phyloP scores from a whole-genome alignment of 2,113 vertebrate genomes.

The Heliornis fulica region DNA sequence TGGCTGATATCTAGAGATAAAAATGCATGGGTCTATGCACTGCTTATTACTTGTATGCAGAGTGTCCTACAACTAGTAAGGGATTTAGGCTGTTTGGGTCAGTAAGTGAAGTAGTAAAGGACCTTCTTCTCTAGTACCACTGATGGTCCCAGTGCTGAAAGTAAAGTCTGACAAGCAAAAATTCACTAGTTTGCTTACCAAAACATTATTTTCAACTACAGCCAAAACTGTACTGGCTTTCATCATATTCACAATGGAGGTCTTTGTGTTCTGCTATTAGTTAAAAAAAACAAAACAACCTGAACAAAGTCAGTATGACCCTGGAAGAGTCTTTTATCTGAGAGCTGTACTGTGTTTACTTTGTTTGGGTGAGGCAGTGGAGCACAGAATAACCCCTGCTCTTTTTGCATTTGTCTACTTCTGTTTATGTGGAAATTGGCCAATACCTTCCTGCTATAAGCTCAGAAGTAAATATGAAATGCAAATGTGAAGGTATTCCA shows the following conservation, averaged over 20 bases:
- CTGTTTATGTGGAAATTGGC: not conserved
- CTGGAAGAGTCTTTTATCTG: not conserved
- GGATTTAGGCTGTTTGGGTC: not conserved
- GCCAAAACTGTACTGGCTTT: not conserved
- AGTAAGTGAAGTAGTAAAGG: too few relatives aligned
- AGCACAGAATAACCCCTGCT: not conserved
- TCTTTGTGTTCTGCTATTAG: not conserved
- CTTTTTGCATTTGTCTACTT: not conserved
- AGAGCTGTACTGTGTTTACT: not conserved
- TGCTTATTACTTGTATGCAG: too few relatives aligned
- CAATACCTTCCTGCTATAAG: not conserved
- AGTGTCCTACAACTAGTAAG: not conserved
- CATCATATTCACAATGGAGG: not conserved
- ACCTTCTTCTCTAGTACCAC: not conserved
- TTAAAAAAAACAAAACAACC: too few relatives aligned
- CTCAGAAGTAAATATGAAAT: not conserved
- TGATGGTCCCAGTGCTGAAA: not conserved
- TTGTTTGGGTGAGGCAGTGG: not conserved
- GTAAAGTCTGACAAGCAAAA: not conserved
- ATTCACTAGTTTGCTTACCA: not conserved
- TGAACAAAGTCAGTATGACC: not conserved
- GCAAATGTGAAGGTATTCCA: not conserved
- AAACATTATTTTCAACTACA: not conserved
- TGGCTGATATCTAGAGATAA: not conserved
- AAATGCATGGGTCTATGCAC: not conserved